phyloP scores from a whole-genome alignment of 2,888 invertebrate species.

The Caenorhabditis sulstoni region DNA sequence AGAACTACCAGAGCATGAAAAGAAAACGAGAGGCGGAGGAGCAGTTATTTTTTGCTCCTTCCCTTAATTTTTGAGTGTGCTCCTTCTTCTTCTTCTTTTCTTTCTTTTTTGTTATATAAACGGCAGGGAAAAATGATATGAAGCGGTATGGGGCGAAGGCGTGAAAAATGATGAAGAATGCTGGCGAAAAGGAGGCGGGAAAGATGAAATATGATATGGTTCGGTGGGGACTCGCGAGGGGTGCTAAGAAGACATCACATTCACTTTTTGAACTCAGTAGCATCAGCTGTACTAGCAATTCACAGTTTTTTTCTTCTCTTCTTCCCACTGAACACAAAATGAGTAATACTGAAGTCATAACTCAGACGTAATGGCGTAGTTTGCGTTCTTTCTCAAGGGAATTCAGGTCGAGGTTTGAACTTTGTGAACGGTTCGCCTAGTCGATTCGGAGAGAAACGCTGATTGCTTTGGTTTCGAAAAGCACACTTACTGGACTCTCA shows the following conservation, averaged over 20 bases:
- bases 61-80: no score
- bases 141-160: slow-evolving; percentile 39
- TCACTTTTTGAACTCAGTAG: slow-evolving; percentile 12
- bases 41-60: neutral
- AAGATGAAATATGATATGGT: slow-evolving; percentile 46
- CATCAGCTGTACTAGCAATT: slow-evolving; percentile 25
- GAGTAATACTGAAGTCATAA: slow-evolving; percentile 34
- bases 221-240: neutral
- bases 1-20: slow-evolving; percentile 21
- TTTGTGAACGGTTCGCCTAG: neutral
- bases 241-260: slow-evolving; percentile 9
- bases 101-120: neutral
- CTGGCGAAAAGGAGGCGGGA: slow-evolving; percentile 14
- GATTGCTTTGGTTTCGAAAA: neutral
- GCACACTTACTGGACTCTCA: slow-evolving; percentile 37
- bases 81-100: slow-evolving; percentile 3
- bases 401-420: neutral
- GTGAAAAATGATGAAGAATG: slow-evolving; percentile 24
- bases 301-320: slow-evolving; percentile 30
- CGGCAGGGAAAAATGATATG: slow-evolving; percentile 41
- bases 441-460: neutral
- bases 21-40: slow-evolving; percentile 10
- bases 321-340: neutral
- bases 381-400: neutral
- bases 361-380: slow-evolving; percentile 40